Evolutionary conservation across 2,888 invertebrate species (phyloP), one percentile per base, ranked within the genome.

Genomic region (Tridacna crocea): DNA sequence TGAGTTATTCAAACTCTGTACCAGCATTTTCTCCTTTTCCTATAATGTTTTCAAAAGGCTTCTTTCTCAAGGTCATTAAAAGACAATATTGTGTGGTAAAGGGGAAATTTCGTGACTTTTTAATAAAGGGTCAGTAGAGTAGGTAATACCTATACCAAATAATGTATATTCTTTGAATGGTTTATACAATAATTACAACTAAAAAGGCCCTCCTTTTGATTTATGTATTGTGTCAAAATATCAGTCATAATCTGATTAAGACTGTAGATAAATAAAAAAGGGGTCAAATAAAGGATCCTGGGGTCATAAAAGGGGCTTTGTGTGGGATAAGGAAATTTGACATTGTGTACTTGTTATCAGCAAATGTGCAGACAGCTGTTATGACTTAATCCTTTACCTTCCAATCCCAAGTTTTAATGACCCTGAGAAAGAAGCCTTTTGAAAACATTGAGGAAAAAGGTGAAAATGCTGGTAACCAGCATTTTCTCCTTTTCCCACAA

Each of bases 181-280:
- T 36, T 36, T 36, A 4, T 36, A 4, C 36, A 36, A 36, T 36
- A 36, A 36, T 36, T 36, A 36, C 36, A 36, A 2, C 36, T 36
- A 36, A 36, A 36, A 36, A 36, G 36, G 36, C 2, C 36, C 61
- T 3, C 61, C 24, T 2, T 61, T 24, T 61, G 22, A 61, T 61
- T 61, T n/a, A 61, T 4, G 17, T 58, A 61, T 61, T 61, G 61
- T 61, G 61, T 61, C 61, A 61, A 61, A 61, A 61, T 61, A 61
- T 61, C 22, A 61, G 61, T n/a, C 61, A 61, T 61, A 61, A 61
- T 61, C 61, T 61, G 61, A 61, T 61, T 61, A 61, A 61, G 61
- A 61, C 13, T 61, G n/a, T 19, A 22, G 61, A 61, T 61, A 61
- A 24, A 13, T 13, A 24, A 61, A 61, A 22, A 4, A 24, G 22